Percentiles rank a stretch among this genome's conserved stretches.
phyloP scores from a whole-genome alignment of 2,888 invertebrate genomes.

The Unio pictorum region DNA sequence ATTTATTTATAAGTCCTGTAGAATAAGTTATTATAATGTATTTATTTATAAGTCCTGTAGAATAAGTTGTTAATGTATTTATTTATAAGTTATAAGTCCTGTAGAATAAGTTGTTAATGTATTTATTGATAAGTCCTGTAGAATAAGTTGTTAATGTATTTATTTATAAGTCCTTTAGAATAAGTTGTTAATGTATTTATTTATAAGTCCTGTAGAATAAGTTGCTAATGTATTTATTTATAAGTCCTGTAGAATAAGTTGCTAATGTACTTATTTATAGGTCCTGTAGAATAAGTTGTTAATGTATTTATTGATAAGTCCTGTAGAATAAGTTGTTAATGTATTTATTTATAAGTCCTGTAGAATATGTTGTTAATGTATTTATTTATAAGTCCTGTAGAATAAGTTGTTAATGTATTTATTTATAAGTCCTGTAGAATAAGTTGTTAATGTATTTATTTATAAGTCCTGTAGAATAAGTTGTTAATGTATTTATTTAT shows the following conservation, averaged over 20 bases:
- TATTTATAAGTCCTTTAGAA: too few relatives aligned
- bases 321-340: not conserved
- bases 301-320: not conserved
- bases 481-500: not conserved
- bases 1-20: too few relatives aligned
- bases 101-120: not conserved
- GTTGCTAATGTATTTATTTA: not conserved
- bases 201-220: too few relatives aligned
- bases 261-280: not conserved
- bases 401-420: not conserved
- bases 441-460: not conserved
- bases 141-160: not conserved
- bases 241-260: too few relatives aligned
- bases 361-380: not conserved
- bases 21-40: not conserved
- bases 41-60: too few relatives aligned
- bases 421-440: too few relatives aligned
- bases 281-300: too few relatives aligned
- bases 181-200: not conserved
- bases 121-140: too few relatives aligned
- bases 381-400: too few relatives aligned
- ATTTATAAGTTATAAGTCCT: too few relatives aligned
- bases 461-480: too few relatives aligned
- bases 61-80: not conserved
- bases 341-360: too few relatives aligned